Conservation (phyloP, 2,113 vertebrate species). For the Stigmatopora argus region DNA sequence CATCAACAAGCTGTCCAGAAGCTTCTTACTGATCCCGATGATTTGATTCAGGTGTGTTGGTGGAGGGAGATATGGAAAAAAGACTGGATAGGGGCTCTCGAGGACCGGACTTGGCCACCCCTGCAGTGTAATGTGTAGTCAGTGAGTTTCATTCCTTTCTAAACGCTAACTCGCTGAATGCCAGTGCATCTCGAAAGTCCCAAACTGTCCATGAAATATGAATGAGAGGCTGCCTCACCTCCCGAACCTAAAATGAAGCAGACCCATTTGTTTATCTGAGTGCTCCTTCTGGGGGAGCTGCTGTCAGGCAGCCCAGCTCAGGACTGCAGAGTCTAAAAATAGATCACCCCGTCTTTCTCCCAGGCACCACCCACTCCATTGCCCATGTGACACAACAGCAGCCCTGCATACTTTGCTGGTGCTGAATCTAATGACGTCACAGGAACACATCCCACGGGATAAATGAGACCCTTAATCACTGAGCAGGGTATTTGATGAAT, state of each 20-base stretch:
- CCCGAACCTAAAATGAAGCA: neutral
- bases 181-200: neutral
- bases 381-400: constrained; percentile 47
- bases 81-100: too few species aligned
- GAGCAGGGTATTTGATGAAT: neutral
- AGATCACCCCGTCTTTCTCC: constrained; percentile 41
- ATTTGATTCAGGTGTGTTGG: too few species aligned
- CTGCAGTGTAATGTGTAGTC: neutral
- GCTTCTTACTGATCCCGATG: too few species aligned
- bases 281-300: constrained; percentile 29
- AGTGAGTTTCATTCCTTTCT: neutral
- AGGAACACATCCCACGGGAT: constrained; percentile 1
- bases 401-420: constrained; percentile 28
- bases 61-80: too few species aligned
- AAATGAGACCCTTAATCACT: neutral
- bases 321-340: constrained; percentile 68
- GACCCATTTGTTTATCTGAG: constrained; percentile 4
- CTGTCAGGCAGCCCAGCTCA: constrained; percentile 45
- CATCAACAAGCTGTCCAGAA: too few species aligned
- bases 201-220: neutral
- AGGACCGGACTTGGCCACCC: too few species aligned
- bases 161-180: neutral
- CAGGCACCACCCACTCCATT: constrained; percentile 52
- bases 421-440: constrained; percentile 4
- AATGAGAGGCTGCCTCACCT: neutral